Conservation (phyloP, 2,888 invertebrate species). For the Ctena decussata region DNA sequence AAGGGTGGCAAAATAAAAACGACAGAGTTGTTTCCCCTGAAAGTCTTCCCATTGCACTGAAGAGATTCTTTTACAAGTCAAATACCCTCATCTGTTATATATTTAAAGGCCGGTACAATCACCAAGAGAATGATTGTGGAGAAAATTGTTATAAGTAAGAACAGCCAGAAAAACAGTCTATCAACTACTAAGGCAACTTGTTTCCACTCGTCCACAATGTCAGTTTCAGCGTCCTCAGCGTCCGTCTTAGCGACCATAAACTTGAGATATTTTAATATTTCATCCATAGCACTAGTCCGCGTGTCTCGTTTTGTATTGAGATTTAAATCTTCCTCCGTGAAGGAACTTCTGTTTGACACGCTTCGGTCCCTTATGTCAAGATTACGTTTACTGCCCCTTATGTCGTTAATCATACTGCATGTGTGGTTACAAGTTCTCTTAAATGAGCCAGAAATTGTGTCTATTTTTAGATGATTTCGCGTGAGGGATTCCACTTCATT, state of each 20-base stretch:
- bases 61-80: too few species aligned
- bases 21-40: too few species aligned
- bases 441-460: not conserved
- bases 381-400: constrained; percentile 57
- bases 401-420: constrained; percentile 37
- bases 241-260: constrained; percentile 81
- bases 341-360: constrained; percentile 65
- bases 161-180: constrained; percentile 83
- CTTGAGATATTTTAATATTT: constrained; percentile 81
- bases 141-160: constrained; percentile 78
- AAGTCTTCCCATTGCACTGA: too few species aligned
- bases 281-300: constrained; percentile 67
- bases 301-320: not conserved
- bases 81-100: not conserved
- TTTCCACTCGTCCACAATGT: constrained; percentile 84
- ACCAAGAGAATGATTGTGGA: constrained; percentile 80
- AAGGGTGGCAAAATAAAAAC: too few species aligned
- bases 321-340: constrained; percentile 43
- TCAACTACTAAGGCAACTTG: constrained; percentile 84
- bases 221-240: constrained; percentile 78
- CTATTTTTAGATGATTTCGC: not conserved
- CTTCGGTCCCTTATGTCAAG: constrained; percentile 62
- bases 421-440: not conserved
- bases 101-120: constrained; percentile 75
- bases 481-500: constrained; percentile 13